These are phyloP conservation scores for Araneus ventricosus DNA, from an alignment of 1,140 invertebrate genomes.

Conservation along the genomic window DNA sequence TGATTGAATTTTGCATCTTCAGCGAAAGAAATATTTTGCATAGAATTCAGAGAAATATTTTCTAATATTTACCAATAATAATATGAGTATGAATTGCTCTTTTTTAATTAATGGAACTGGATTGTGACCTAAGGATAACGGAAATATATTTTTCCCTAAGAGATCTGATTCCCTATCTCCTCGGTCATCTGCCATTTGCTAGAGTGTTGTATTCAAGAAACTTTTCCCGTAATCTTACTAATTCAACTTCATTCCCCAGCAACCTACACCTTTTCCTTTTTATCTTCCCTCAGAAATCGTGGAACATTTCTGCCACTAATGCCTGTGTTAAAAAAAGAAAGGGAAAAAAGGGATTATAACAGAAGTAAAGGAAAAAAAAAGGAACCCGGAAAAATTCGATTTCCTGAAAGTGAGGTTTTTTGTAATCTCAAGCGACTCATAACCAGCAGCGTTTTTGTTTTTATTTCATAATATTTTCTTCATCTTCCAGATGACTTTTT, in stretches of 20 bases:
- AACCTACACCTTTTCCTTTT: no score
- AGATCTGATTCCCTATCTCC: not conserved
- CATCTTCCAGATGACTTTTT: not conserved
- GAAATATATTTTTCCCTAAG: not conserved
- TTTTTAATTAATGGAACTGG: not conserved
- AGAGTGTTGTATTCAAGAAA: constrained; percentile 36
- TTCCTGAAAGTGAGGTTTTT: constrained; percentile 52
- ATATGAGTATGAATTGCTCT: no score
- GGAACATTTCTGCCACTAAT: constrained; percentile 35
- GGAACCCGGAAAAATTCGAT: constrained; percentile 28
- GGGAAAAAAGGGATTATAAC: constrained; percentile 16
- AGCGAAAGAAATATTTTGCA: no score
- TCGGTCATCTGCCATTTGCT: constrained; percentile 38
- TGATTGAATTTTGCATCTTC: no score
- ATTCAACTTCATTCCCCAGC: not conserved
- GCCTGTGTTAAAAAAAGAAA: not conserved
- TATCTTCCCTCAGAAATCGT: not conserved
- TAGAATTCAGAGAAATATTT: no score
- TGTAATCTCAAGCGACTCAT: constrained; percentile 58
- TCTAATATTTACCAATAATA: no score
- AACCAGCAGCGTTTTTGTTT: constrained; percentile 9
- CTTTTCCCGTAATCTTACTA: constrained; percentile 31
- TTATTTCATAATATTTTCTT: not conserved
- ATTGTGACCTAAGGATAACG: not conserved
- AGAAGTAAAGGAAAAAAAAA: not conserved